Conservation (phyloP, 2,888 invertebrate species). For the Diadegma fenestrale region DNA sequence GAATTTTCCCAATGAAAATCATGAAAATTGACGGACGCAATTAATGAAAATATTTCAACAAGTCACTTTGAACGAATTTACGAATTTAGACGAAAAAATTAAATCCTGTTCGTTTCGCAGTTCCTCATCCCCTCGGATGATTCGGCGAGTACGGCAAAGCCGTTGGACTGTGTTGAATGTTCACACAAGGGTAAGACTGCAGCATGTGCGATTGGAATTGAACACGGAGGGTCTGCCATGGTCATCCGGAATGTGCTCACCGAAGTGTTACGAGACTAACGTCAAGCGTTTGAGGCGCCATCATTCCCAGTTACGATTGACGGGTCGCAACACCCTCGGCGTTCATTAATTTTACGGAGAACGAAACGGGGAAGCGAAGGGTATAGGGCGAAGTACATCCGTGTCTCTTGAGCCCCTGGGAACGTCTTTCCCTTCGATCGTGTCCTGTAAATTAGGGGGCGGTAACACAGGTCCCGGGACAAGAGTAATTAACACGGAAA, state of each 20-base stretch:
- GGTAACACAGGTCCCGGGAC: constrained; percentile 65
- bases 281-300: constrained; percentile 48
- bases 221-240: background rate
- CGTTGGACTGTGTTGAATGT: background rate
- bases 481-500: constrained; percentile 68
- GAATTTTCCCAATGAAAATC: background rate
- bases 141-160: background rate
- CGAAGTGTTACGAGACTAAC: constrained; percentile 39
- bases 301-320: constrained; percentile 63
- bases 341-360: constrained; percentile 63
- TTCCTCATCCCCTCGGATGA: background rate
- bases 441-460: constrained; percentile 67
- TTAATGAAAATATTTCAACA: background rate
- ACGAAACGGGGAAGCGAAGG: constrained; percentile 30
- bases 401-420: constrained; percentile 39
- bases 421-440: constrained; percentile 57
- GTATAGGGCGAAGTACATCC: constrained; percentile 18
- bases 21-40: background rate
- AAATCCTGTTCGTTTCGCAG: background rate
- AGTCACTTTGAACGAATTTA: background rate
- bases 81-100: background rate
- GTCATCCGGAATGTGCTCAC: constrained; percentile 11
- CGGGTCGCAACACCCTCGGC: constrained; percentile 60
- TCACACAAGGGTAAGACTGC: background rate
- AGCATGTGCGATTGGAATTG: background rate